Evolutionary conservation across 37 sponge, comb jelly and placozoan species (phyloP).

Genomic region (Theonella swinhoei): DNA sequence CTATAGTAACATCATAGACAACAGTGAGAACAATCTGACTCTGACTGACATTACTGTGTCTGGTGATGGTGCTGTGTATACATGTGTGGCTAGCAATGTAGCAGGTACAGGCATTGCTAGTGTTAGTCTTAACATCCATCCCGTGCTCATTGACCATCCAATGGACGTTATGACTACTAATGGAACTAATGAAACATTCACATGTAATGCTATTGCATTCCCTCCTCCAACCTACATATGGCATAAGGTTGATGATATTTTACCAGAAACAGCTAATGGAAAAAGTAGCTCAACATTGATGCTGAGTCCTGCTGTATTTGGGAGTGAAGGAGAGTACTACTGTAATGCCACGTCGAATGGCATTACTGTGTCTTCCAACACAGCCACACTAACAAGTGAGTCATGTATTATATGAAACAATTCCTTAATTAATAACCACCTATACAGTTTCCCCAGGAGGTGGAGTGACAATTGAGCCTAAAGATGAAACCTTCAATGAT

Average conservation of each 20-base stretch:
- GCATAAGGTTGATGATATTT: not conserved
- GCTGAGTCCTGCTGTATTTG: not conserved
- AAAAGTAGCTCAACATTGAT: not conserved
- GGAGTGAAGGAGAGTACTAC: not conserved
- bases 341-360: not conserved
- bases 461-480: too few relatives aligned
- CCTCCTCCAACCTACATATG: constrained; percentile 1
- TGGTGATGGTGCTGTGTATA: not conserved
- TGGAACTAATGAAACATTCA: not conserved
- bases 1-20: not conserved
- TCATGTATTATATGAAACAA: not conserved
- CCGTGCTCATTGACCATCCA: not conserved
- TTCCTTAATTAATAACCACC: not conserved
- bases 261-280: not conserved
- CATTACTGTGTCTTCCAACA: not conserved
- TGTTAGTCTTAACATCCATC: not conserved
- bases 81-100: constrained; percentile 13
- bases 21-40: not conserved
- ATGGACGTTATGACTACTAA: not conserved
- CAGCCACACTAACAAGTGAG: not conserved
- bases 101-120: not conserved
- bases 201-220: not conserved
- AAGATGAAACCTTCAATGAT: too few relatives aligned
- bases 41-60: not conserved
- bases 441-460: too few relatives aligned